phyloP scores from a whole-genome alignment of 2,888 invertebrate species.

The Biston stratarius region DNA sequence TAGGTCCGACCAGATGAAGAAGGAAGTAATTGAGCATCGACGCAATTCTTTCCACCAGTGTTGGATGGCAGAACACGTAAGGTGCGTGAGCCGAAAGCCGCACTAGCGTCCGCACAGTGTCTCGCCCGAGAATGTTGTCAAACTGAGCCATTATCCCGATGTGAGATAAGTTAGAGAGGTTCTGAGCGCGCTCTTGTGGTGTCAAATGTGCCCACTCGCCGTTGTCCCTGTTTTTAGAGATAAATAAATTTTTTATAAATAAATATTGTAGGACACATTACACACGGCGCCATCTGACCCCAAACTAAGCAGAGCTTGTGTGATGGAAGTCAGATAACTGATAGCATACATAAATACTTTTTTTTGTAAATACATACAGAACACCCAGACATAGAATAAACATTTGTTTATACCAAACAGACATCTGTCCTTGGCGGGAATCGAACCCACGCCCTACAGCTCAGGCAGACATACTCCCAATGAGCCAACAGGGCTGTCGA shows the following conservation, averaged over 20 bases:
- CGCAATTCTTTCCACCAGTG: constrained; percentile 96
- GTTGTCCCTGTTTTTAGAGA: constrained; percentile 82
- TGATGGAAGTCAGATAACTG: no score
- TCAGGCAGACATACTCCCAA: no score
- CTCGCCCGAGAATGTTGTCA: constrained; percentile 96
- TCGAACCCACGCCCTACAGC: no score
- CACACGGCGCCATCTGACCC: no score
- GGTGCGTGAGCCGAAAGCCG: constrained; percentile 91
- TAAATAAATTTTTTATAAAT: not conserved
- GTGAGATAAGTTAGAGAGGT: constrained; percentile 90
- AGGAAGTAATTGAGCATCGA: constrained; percentile 98
- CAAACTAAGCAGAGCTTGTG: no score
- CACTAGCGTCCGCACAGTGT: constrained; percentile 94
- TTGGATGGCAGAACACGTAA: constrained; percentile 94
- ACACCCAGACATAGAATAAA: no score
- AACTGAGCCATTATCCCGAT: constrained; percentile 94
- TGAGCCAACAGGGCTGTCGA: no score
- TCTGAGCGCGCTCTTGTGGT: constrained; percentile 90
- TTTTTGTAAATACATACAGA: no score
- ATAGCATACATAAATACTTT: no score
- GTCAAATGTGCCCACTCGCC: constrained; percentile 92
- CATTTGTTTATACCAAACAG: no score
- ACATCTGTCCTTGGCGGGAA: no score
- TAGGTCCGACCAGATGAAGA: constrained; percentile 95
- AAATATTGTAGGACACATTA: no score